Base-by-base conservation (phyloP, 1,140 invertebrate species). In the Aphelinus certus region DNA sequence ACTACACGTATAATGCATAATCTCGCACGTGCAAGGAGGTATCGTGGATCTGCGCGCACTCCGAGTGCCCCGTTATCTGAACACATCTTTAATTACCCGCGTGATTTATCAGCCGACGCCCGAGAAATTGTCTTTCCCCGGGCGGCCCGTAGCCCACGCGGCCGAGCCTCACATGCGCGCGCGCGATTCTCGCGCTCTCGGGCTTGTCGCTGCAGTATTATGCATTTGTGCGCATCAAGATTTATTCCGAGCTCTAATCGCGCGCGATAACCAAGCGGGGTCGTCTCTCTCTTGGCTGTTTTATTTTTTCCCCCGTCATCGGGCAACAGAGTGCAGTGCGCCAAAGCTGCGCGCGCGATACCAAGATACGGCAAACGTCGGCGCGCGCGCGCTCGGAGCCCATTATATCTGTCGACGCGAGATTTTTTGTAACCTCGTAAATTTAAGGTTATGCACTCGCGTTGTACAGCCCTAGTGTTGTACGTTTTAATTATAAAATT, bases 71-170 rank as follows among this genome's bases (percentile, higher is more conserved):
- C 62, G 73, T 76, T 79, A 80, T 80, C 79, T 79, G 61, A 79
- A 80, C 77, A 79, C 75, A 79, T 80, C 79, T 78, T 79, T 80
- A 80, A 80, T 80, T 79, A 80, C 76, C 70, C 57, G 49, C 53
- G 73, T 78, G 79, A 80, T 80, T 80, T 80, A 80, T 80, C 76
- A 78, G 64, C 68, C 68, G 51, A 7, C 57, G 62, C 56, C 76
- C 43, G 75, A 73, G 75, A 78, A 80, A 80, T 76, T 70, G 79
- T 77, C 77, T 76, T 75, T 75, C 75, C 72, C n/a, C 48, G 68
- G 43, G 1, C 60, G 6, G 46, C 26, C 60, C 2, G 7, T n/a
- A 47, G 5, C 45, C 61, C 43, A 43, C 61, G 43, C 42, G 43
- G 51, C 51, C 57, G 57, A 4, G 3, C 26, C 57, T 60, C 26